Evolutionary conservation across 2,888 invertebrate species (phyloP).

Genomic region (Megamerina dolium): DNA sequence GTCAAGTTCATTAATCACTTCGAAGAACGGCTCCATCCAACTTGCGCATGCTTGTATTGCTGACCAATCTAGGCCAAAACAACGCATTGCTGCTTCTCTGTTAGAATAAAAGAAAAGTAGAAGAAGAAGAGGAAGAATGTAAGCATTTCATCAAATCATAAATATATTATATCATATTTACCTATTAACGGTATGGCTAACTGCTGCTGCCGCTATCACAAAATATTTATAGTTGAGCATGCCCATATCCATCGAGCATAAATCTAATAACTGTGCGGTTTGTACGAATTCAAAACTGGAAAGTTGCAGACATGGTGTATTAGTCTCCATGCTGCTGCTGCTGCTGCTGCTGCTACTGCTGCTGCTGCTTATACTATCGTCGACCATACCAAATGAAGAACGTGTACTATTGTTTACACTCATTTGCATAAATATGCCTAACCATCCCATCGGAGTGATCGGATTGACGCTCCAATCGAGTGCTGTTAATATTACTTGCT

Average conservation of each 20-base stretch:
- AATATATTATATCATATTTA: slow-evolving; percentile 23
- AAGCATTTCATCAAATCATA: neutral
- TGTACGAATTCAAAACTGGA: slow-evolving; percentile 78
- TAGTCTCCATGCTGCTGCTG: slow-evolving; percentile 14
- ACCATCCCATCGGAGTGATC: slow-evolving; percentile 87
- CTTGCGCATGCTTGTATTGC: slow-evolving; percentile 67
- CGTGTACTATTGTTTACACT: slow-evolving; percentile 55
- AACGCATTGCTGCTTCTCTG: slow-evolving; percentile 64
- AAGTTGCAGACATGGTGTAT: slow-evolving; percentile 66
- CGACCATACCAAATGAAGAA: slow-evolving; percentile 27
- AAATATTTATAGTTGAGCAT: slow-evolving; percentile 79
- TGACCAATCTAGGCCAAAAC: slow-evolving; percentile 74
- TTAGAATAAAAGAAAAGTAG: neutral
- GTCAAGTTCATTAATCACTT: slow-evolving; percentile 52
- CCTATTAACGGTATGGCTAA: slow-evolving; percentile 74
- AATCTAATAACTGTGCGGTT: slow-evolving; percentile 81
- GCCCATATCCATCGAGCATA: slow-evolving; percentile 81
- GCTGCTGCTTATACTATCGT: neutral
- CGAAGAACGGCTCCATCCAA: slow-evolving; percentile 78
- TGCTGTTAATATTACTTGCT: slow-evolving; percentile 68
- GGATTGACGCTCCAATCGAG: slow-evolving; percentile 86
- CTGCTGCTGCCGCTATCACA: slow-evolving; percentile 82
- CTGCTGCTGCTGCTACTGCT: slow-evolving; percentile 5
- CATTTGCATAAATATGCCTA: slow-evolving; percentile 90
- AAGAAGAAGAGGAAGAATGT: no score